Conservation (phyloP, 35 echinoderm and acorn worm genomes). For the Holothuria glaberrima region DNA sequence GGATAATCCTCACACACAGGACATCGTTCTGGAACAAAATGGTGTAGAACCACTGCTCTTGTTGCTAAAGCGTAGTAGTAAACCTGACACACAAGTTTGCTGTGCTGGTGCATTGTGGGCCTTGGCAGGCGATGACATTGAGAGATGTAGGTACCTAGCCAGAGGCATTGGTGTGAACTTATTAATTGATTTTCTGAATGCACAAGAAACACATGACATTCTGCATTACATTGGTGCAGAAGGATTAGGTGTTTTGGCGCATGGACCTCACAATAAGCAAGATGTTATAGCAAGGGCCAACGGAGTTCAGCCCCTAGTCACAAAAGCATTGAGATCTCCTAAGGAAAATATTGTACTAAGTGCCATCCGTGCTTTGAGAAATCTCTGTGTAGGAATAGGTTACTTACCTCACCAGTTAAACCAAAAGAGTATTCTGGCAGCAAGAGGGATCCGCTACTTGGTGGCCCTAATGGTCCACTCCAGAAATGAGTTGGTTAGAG, state of each 20-base stretch:
- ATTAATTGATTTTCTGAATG: conserved; percentile 93
- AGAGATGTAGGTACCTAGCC: conserved; percentile 90
- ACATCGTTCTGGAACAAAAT: conserved; percentile 93
- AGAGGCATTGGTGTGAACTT: conserved; percentile 90
- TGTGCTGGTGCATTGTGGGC: conserved; percentile 95
- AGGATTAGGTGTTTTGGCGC: conserved; percentile 86
- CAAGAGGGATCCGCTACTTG: conserved; percentile 88
- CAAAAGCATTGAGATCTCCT: conserved; percentile 76
- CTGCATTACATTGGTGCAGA: conserved; percentile 96
- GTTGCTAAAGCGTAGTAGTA: conserved; percentile 89
- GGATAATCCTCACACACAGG: conserved; percentile 95
- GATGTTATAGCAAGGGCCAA: conserved; percentile 87
- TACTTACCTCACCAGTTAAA: conserved; percentile 89
- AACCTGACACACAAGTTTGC: conserved; percentile 84
- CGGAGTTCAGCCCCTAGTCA: conserved; percentile 90
- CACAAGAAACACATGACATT: conserved; percentile 81
- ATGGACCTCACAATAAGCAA: conserved; percentile 91
- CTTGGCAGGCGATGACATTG: conserved; percentile 89
- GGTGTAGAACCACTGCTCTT: conserved; percentile 91
- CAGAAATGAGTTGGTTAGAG: conserved; percentile 89
- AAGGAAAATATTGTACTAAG: conserved; percentile 97
- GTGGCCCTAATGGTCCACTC: conserved; percentile 97
- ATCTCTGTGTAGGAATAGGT: conserved; percentile 91
- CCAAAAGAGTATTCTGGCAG: conserved; percentile 77
- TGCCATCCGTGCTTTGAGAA: conserved; percentile 83